Percentiles rank a stretch among this genome's conserved stretches.
These are phyloP conservation scores for Enoplosus armatus DNA, from an alignment of 2,797 vertebrate species.

Conservation along the genomic window DNA sequence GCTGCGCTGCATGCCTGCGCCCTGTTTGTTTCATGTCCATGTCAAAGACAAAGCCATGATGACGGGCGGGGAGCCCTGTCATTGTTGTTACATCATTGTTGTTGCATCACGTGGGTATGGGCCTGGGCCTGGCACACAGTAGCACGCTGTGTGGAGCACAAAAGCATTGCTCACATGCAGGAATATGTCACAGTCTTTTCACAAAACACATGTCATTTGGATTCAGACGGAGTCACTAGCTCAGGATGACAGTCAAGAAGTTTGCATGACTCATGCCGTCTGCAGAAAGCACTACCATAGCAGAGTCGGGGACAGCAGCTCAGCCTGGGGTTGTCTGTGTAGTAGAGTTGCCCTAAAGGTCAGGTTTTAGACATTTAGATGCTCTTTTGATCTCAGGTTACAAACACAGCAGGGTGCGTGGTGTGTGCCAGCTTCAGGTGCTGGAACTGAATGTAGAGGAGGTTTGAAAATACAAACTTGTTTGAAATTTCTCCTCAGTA, in stretches of 20 bases:
- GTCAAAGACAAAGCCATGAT: slow-evolving; percentile 69
- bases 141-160: slow-evolving; percentile 69
- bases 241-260: slow-evolving; percentile 52
- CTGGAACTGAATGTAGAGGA: neutral
- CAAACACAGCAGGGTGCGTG: slow-evolving; percentile 6
- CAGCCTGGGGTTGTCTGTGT: slow-evolving; percentile 26
- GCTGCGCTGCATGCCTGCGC: slow-evolving; percentile 25
- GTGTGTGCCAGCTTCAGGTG: slow-evolving; percentile 21
- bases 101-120: slow-evolving; percentile 66
- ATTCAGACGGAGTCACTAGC: slow-evolving; percentile 59
- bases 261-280: slow-evolving; percentile 66
- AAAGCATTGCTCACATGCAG: slow-evolving; percentile 76
- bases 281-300: slow-evolving; percentile 36
- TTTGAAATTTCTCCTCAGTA: slow-evolving; percentile 13
- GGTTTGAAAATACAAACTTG: slow-evolving; percentile 18
- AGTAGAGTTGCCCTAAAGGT: slow-evolving; percentile 41
- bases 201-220: slow-evolving; percentile 62
- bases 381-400: slow-evolving; percentile 46
- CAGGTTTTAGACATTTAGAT: slow-evolving; percentile 47
- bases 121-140: slow-evolving; percentile 69
- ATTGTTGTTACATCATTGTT: slow-evolving; percentile 81
- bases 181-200: slow-evolving; percentile 68
- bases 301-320: slow-evolving; percentile 35
- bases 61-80: slow-evolving; percentile 68
- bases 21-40: slow-evolving; percentile 54